phyloP scores from a whole-genome alignment of 2,888 invertebrate genomes.

The Pachymerium ferrugineum region DNA sequence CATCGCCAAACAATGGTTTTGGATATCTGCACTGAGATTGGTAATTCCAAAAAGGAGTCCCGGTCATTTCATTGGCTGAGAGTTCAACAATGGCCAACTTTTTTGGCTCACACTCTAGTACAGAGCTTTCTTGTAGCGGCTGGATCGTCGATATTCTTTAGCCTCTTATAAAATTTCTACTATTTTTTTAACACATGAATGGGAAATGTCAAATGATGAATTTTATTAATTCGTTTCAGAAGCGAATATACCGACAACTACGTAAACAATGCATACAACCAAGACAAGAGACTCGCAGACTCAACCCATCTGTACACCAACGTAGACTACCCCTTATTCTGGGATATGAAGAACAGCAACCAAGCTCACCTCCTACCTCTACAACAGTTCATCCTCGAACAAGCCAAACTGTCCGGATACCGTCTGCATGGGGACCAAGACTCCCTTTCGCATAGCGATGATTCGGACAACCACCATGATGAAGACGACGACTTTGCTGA shows the following conservation, averaged over 20 bases:
- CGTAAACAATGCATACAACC: constrained; percentile 36
- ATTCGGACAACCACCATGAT: constrained; percentile 47
- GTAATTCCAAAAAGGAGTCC: too few relatives aligned
- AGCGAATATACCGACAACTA: constrained; percentile 30
- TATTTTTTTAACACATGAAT: too few relatives aligned
- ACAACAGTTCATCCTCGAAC: constrained; percentile 82
- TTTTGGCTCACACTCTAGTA: too few relatives aligned
- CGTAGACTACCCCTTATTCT: constrained; percentile 41
- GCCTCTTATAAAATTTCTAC: too few relatives aligned
- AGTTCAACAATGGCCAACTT: too few relatives aligned
- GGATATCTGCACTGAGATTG: too few relatives aligned
- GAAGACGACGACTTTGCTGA: constrained; percentile 55
- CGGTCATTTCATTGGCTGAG: too few relatives aligned
- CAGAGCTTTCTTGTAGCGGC: too few relatives aligned
- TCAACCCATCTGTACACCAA: constrained; percentile 44
- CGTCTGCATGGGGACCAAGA: constrained; percentile 64
- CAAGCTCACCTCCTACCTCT: constrained; percentile 66
- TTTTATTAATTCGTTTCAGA: too few relatives aligned
- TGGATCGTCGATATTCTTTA: too few relatives aligned
- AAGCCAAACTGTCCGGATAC: constrained; percentile 69
- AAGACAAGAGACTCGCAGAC: constrained; percentile 35
- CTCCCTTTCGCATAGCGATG: constrained; percentile 56
- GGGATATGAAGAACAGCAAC: constrained; percentile 37
- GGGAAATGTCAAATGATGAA: too few relatives aligned
- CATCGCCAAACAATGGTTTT: too few relatives aligned